Evolutionary conservation across 2,888 invertebrate species (phyloP).

Genomic region (Nephrotoma flavescens): DNA sequence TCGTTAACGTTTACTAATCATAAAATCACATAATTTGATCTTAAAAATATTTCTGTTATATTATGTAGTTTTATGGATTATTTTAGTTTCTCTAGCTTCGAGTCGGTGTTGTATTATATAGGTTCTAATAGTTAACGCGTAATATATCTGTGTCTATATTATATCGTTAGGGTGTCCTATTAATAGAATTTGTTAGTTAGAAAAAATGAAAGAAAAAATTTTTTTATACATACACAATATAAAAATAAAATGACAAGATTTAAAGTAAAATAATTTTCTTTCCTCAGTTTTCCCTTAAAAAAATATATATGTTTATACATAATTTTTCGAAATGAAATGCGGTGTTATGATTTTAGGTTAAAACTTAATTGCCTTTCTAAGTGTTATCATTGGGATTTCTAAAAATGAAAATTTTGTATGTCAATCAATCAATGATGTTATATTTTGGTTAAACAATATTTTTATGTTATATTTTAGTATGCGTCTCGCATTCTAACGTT

Average conservation of each 20-base stretch:
- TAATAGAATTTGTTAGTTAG: not conserved
- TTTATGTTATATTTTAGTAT: not conserved
- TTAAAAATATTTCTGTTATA: not conserved
- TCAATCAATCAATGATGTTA: not conserved
- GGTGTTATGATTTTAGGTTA: not conserved
- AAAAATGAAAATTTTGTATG: not conserved
- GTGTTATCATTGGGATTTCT: not conserved
- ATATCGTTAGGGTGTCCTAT: not conserved
- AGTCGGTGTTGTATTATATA: not conserved
- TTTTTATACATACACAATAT: not conserved
- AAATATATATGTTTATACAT: not conserved
- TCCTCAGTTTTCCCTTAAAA: not conserved
- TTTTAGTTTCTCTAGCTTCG: not conserved
- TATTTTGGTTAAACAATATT: not conserved
- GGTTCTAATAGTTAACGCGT: not conserved
- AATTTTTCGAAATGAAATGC: not conserved
- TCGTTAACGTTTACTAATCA: not conserved
- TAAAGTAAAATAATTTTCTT: not conserved
- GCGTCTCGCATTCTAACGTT: not conserved
- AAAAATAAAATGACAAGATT: not conserved
- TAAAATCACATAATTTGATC: not conserved
- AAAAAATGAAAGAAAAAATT: not conserved
- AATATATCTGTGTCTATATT: not conserved
- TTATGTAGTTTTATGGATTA: not conserved
- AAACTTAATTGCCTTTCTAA: not conserved